These are phyloP conservation scores for Bos javanicus DNA, from an alignment of 2,113 vertebrate genomes.

Conservation along the genomic window DNA sequence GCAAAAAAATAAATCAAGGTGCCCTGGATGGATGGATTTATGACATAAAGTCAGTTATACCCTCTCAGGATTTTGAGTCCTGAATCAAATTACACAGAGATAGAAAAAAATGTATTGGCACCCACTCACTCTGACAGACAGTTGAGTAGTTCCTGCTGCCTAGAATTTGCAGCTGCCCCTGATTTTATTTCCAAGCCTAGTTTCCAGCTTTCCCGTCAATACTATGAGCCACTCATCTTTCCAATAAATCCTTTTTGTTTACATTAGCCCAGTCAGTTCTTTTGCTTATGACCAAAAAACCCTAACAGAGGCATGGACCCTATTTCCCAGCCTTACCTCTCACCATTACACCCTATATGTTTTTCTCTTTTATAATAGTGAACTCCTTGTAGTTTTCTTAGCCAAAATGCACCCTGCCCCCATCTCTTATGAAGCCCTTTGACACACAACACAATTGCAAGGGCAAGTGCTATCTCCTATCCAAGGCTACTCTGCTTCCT, in stretches of 20 bases:
- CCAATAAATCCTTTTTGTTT: slow-evolving; percentile 58
- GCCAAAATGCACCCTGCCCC: not conserved
- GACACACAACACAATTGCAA: not conserved
- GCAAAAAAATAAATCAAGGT: not conserved
- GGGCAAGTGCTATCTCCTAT: not conserved
- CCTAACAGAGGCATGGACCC: not conserved
- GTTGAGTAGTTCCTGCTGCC: not conserved
- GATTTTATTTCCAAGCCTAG: not conserved
- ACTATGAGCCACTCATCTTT: slow-evolving; percentile 30
- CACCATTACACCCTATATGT: not conserved
- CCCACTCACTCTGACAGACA: not conserved
- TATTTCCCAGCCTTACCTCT: not conserved
- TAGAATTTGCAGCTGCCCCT: not conserved
- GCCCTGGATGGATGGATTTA: not conserved
- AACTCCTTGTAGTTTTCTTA: not conserved
- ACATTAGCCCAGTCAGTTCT: slow-evolving; percentile 1
- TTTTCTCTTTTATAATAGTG: not conserved
- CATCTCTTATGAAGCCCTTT: not conserved
- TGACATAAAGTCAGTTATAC: not conserved
- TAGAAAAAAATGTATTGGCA: not conserved
- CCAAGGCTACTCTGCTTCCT: not conserved
- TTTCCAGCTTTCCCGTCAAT: slow-evolving; percentile 40
- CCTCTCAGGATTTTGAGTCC: not conserved
- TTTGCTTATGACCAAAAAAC: not conserved
- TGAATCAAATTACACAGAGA: not conserved